Percentiles rank a stretch among this genome's conserved stretches.
phyloP scores from a whole-genome alignment of 2,888 invertebrate genomes.

The Atrina japonica region DNA sequence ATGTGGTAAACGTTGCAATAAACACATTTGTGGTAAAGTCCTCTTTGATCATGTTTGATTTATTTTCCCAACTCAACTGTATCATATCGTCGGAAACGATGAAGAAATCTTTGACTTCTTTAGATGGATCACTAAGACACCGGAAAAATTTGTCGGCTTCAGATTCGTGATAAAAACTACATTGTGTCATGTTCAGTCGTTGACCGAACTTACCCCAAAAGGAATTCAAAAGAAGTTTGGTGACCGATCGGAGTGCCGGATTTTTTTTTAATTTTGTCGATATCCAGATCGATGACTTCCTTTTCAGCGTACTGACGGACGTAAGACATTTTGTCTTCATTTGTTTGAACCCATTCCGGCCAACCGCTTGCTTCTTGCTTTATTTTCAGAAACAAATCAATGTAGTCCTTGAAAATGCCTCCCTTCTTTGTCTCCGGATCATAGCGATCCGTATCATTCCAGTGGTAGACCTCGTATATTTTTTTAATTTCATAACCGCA shows the following conservation, averaged over 20 bases:
- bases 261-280: constrained; percentile 5
- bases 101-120: constrained; percentile 18
- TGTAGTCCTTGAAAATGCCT: too few species aligned
- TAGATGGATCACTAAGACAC: constrained; percentile 17
- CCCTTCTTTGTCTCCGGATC: constrained; percentile 40
- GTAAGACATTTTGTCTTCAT: background rate
- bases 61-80: constrained; percentile 27
- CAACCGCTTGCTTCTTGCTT: constrained; percentile 47
- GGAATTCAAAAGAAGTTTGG: too few species aligned
- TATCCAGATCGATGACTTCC: constrained; percentile 17
- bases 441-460: constrained; percentile 48
- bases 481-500: constrained; percentile 73
- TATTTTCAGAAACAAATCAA: constrained; percentile 54
- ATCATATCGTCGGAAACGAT: constrained; percentile 28
- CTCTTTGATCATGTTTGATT: too few species aligned
- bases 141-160: constrained; percentile 37
- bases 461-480: too few species aligned
- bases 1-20: too few species aligned
- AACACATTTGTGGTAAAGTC: constrained; percentile 41
- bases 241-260: background rate
- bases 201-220: too few species aligned
- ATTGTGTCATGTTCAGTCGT: too few species aligned
- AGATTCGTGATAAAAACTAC: constrained; percentile 25
- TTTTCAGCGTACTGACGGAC: background rate
- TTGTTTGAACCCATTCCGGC: constrained; percentile 9